A percentile compares a stretch with the other conserved stretches of the same genome.
Evolutionary conservation across 2,797 vertebrate species (phyloP).

Genomic region (Salmo trutta): DNA sequence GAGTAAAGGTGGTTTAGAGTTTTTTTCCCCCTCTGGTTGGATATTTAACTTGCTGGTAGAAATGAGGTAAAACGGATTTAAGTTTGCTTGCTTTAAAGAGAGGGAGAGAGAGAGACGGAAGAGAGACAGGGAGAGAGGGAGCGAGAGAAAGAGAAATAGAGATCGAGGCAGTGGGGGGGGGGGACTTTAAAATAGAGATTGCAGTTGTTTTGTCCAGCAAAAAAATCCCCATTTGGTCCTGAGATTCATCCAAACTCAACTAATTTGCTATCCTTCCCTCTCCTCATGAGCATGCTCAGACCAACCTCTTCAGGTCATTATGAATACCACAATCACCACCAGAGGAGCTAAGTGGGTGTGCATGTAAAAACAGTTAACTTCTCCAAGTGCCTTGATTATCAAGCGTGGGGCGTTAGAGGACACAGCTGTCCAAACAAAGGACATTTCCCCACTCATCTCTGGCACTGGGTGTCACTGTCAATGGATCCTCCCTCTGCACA

Average conservation of each 20-base stretch:
- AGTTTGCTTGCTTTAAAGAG: too few relatives aligned
- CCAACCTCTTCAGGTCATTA: slow-evolving; percentile 32
- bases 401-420: slow-evolving; percentile 46
- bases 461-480: slow-evolving; percentile 60
- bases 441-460: slow-evolving; percentile 69
- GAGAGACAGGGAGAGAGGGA: background rate
- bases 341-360: slow-evolving; percentile 71
- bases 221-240: slow-evolving; percentile 36
- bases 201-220: slow-evolving; percentile 39
- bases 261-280: background rate
- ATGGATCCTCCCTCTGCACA: slow-evolving; percentile 43
- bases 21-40: too few relatives aligned
- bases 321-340: slow-evolving; percentile 55
- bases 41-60: too few relatives aligned
- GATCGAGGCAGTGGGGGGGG: background rate
- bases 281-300: background rate
- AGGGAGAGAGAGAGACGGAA: background rate
- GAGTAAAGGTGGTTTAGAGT: too few relatives aligned
- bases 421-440: slow-evolving; percentile 84
- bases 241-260: slow-evolving; percentile 4
- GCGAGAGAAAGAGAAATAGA: slow-evolving; percentile 11
- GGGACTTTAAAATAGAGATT: slow-evolving; percentile 41
- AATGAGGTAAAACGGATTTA: too few relatives aligned
- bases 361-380: slow-evolving; percentile 55
- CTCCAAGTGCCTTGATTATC: slow-evolving; percentile 50